Evolutionary conservation across 2,888 invertebrate genomes (phyloP).

Genomic region (Sesia apiformis): DNA sequence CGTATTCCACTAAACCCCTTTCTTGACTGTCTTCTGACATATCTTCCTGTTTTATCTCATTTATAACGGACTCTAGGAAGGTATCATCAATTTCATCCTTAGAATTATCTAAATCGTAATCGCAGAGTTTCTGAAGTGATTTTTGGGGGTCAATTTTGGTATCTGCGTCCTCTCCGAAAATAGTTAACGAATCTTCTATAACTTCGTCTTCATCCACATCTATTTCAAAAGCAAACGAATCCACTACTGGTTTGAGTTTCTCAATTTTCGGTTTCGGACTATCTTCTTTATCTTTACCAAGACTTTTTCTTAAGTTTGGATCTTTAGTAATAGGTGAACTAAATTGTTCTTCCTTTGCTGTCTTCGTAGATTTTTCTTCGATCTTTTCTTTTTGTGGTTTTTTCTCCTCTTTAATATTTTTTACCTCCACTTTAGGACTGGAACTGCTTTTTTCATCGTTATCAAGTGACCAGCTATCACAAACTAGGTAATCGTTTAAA

Average conservation of each 20-base stretch:
- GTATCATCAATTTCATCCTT: conserved; percentile 49
- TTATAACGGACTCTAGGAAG: conserved; percentile 60
- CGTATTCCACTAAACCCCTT: conserved; percentile 60
- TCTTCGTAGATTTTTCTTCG: not conserved
- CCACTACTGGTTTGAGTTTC: conserved; percentile 54
- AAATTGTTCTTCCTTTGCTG: too few species aligned
- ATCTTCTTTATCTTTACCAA: conserved; percentile 7
- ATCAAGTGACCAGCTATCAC: conserved; percentile 67
- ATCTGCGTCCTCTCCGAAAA: conserved; percentile 36
- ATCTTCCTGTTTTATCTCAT: conserved; percentile 57
- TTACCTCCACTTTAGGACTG: conserved; percentile 38
- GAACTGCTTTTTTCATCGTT: conserved; percentile 47
- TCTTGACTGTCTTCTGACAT: conserved; percentile 47
- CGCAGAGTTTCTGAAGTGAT: conserved; percentile 1
- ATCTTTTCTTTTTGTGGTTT: not conserved
- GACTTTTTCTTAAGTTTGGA: not conserved
- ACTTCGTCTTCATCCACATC: conserved; percentile 48
- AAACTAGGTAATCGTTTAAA: conserved; percentile 57
- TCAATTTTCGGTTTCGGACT: conserved; percentile 27
- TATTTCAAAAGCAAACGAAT: conserved; percentile 58
- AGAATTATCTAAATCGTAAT: conserved; percentile 29
- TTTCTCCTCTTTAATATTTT: conserved; percentile 2
- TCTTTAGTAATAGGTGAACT: not conserved
- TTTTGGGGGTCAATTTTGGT: not conserved
- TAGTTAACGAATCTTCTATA: conserved; percentile 23